Evolutionary conservation across 2,797 vertebrate species (phyloP).

Genomic region (Falco biarmicus): DNA sequence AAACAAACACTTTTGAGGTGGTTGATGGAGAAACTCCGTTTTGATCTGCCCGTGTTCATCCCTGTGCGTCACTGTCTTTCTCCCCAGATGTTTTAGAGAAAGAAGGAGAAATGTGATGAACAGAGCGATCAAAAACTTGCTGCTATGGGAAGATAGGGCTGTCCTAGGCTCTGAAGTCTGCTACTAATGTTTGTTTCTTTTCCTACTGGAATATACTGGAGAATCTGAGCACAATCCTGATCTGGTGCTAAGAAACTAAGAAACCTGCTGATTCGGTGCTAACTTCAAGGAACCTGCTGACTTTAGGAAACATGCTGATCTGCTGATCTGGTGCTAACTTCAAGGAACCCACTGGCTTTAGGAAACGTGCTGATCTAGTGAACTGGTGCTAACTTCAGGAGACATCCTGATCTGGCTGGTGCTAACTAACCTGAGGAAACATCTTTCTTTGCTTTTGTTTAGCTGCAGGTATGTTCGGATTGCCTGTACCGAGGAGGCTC

Average conservation of each 20-base stretch:
- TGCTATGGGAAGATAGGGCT: constrained; percentile 27
- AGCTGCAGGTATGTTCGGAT: background rate
- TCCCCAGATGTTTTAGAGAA: background rate
- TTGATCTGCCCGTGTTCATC: constrained; percentile 16
- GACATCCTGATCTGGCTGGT: background rate
- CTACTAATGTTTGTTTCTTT: background rate
- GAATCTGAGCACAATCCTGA: constrained; percentile 3
- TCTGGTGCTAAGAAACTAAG: constrained; percentile 2
- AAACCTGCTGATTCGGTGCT: background rate
- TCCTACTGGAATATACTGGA: constrained; percentile 32
- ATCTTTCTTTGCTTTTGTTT: background rate
- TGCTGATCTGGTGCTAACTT: background rate
- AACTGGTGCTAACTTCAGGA: background rate
- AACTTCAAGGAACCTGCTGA: background rate
- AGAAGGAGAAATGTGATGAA: background rate
- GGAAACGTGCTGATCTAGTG: background rate
- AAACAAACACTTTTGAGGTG: background rate
- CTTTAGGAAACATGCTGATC: background rate
- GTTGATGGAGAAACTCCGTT: constrained; percentile 11
- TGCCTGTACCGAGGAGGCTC: background rate
- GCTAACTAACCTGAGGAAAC: background rate
- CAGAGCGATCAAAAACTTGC: background rate
- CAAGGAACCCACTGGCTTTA: background rate
- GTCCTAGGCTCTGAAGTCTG: constrained; percentile 4
- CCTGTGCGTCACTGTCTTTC: background rate